Evolutionary conservation across 2,797 vertebrate species (phyloP), one percentile per base, ranked within the genome.

Genomic region (Prionace glauca): DNA sequence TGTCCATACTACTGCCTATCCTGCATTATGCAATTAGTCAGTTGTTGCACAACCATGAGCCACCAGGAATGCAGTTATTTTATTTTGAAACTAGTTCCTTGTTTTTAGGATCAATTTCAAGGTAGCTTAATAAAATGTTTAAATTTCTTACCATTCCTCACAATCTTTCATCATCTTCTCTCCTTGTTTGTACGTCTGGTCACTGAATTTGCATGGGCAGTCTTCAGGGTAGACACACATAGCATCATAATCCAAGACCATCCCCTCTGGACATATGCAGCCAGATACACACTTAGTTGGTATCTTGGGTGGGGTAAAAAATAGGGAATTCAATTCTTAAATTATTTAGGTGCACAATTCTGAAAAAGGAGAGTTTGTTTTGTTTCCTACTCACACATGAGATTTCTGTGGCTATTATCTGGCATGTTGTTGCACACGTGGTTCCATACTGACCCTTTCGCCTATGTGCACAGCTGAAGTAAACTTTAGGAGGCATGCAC

Each of bases 101-200:
- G n/a, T 69, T 93, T 93, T 67, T 36, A 69, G 91, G 20, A 62
- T 90, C 18, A 32, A 60, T 22, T 67, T 2, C 0, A 67, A 24
- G 5, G 20, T 41, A 36, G 62, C 2, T 69, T n/a, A 93, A 65
- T 93, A 60, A 60, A 93, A 93, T 69, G 20, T 93, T 36, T 69
- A 29, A 69, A 67, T 12, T 93, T 56, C 62, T 93, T 93, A 93
- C 91, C 91, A 93, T 26, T 93, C 60, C 91, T 93, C 32, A 65
- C 65, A 93, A n/a, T 93, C 91, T 93, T 69, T 93, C 62, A 93
- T 93, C 62, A 93, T 93, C 36, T 67, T 93, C 65, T 93, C 62
- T 69, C 91, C 91, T 69, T 5, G n/a, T 65, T 67, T 67, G 32
- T 93, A 93, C 18, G 50, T 93, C 62, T 16, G 62, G 65, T 65